phyloP scores from a whole-genome alignment of 1,140 invertebrate species.

The Littorina saxatilis region DNA sequence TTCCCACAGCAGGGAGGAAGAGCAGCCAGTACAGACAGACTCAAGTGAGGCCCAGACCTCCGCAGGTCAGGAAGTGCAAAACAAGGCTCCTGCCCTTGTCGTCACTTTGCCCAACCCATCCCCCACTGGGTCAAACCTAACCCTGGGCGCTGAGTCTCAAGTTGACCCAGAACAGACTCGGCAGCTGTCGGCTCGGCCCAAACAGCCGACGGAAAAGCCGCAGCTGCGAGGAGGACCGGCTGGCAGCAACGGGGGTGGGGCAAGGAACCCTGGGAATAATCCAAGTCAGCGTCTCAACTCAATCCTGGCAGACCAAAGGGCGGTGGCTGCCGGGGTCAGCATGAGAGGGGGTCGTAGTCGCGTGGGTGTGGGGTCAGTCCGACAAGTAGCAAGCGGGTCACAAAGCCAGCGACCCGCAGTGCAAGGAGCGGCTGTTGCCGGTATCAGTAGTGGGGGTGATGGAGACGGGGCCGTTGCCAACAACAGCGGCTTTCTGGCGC shows the following conservation, averaged over 20 bases:
- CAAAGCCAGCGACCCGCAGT: conserved; percentile 42
- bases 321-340: background rate
- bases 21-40: background rate
- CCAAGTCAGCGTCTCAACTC: background rate
- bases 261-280: background rate
- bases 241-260: conserved; percentile 31
- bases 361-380: background rate
- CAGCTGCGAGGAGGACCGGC: conserved; percentile 5
- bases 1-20: background rate
- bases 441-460: conserved; percentile 14
- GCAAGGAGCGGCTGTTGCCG: conserved; percentile 35
- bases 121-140: background rate
- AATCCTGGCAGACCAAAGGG: background rate
- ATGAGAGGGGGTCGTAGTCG: background rate
- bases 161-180: background rate
- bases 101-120: conserved; percentile 22
- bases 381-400: conserved; percentile 2
- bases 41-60: background rate
- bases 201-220: background rate
- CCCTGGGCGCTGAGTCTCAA: background rate
- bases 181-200: background rate
- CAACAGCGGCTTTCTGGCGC: too few species aligned
- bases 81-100: background rate
- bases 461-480: background rate
- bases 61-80: background rate